These are phyloP conservation scores for Azemiops feae DNA, from an alignment of 2,113 vertebrate genomes.

Conservation along the genomic window DNA sequence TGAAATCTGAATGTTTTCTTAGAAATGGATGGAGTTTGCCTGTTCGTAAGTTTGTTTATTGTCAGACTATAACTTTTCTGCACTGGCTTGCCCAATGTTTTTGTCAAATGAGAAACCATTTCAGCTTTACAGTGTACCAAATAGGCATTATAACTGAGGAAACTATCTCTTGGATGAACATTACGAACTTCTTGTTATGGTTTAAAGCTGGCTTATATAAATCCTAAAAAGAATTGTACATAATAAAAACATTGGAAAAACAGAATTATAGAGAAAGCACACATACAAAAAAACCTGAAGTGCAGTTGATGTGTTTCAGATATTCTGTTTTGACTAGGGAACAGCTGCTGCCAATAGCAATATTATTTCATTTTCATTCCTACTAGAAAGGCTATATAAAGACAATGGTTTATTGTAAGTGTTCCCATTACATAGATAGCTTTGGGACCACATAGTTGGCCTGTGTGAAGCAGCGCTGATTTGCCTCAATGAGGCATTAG, in stretches of 20 bases:
- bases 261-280: background rate
- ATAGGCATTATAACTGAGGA: background rate
- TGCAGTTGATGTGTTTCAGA: conserved; percentile 1
- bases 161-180: background rate
- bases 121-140: background rate
- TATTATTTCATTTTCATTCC: conserved; percentile 51
- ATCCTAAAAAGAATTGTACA: conserved; percentile 27
- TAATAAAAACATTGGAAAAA: background rate
- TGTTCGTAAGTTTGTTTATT: background rate
- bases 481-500: background rate
- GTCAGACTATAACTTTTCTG: background rate
- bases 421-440: conserved; percentile 29
- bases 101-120: background rate
- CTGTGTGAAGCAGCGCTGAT: background rate
- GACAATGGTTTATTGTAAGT: conserved; percentile 48
- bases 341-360: conserved; percentile 35
- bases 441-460: conserved; percentile 39
- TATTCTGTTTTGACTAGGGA: conserved; percentile 43
- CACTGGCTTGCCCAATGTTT: background rate
- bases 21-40: background rate
- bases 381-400: conserved; percentile 49
- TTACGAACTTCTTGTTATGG: conserved; percentile 25
- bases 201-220: conserved; percentile 7
- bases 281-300: accelerated
- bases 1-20: background rate